Evolutionary conservation across 2,113 vertebrate species (phyloP), one percentile per base, ranked within the genome.

Genomic region (Ammodytes marinus): DNA sequence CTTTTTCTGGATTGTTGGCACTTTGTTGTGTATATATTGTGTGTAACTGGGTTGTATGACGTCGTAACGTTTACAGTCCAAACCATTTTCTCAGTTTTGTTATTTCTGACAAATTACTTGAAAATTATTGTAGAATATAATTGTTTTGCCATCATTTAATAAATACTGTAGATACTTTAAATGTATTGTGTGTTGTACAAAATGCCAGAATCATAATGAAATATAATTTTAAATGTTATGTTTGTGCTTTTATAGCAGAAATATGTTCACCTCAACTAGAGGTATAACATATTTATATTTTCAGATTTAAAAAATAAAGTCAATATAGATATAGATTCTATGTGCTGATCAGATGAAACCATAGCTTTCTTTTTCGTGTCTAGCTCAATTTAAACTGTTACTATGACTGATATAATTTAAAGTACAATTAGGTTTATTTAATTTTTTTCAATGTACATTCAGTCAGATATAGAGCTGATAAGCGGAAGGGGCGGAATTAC

Each of bases 1-100:
- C 17, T n/a, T 54, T 52, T 50, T 47, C 35, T 57, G 15, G 0
- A 15, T 50, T 19, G 80, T 47, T 54, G 15, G 59, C 86, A 89
- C 82, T 79, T 88, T 82, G 12, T 47, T 27, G 40, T 80, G 39
- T 42, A 19, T 27, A 12, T 66, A 14, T 39, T 79, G 68, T 83
- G 15, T 46, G 0, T 27, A 47, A 11, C 1, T 66, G 19, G 5
- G 1, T 65, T 57, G 15, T 47, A 8, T 67, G 53, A 50, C 78
- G 27, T 13, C 3, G 19, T 68, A 4, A 4, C 61, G 49, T 79
- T 79, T 19, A 47, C 58, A 70, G 43, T 27, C 19, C 2, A 37
- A 9, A 64, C 11, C 53, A 43, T 19, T 74, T 73, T 40, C 17
- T 47, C 1, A 19, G 15, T 73, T 83, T 46, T 53, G 5, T 74